phyloP scores from a whole-genome alignment of 2,888 invertebrate genomes.

The Erebia palarica region DNA sequence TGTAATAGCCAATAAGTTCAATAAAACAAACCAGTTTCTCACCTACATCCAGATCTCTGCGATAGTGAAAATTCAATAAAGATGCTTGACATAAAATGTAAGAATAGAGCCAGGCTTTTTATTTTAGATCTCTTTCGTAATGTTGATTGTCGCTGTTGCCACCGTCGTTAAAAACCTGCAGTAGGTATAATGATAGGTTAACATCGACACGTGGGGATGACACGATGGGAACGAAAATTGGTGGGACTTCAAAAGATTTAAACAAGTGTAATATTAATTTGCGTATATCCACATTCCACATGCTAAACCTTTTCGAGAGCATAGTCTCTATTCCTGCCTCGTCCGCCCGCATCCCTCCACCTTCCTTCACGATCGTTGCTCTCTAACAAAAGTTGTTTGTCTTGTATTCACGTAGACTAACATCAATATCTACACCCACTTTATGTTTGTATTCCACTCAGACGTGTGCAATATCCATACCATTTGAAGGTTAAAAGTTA shows the following conservation, averaged over 20 bases:
- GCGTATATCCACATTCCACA: background rate
- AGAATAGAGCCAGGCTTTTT: no score
- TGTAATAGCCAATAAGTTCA: background rate
- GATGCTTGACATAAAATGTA: background rate
- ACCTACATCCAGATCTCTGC: conserved; percentile 4
- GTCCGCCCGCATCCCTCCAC: background rate
- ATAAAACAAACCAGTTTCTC: conserved; percentile 8
- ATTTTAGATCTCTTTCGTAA: no score
- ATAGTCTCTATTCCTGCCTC: background rate
- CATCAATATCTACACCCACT: background rate
- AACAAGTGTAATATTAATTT: background rate
- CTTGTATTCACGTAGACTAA: background rate
- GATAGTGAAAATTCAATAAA: conserved; percentile 7
- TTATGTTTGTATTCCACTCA: conserved; percentile 5
- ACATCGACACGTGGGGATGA: background rate
- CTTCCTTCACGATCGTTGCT: background rate
- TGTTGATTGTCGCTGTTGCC: no score
- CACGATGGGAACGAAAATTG: background rate
- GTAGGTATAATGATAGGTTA: no score
- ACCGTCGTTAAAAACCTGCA: no score
- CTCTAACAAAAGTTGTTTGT: background rate
- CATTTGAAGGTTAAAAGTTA: conserved; percentile 44
- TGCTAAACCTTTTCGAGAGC: background rate
- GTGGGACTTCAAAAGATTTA: background rate
- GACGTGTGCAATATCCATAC: conserved; percentile 23